Percentiles rank a stretch among this genome's conserved stretches.
These are phyloP conservation scores for Machimus rusticus DNA, from an alignment of 2,888 invertebrate species.

Conservation along the genomic window DNA sequence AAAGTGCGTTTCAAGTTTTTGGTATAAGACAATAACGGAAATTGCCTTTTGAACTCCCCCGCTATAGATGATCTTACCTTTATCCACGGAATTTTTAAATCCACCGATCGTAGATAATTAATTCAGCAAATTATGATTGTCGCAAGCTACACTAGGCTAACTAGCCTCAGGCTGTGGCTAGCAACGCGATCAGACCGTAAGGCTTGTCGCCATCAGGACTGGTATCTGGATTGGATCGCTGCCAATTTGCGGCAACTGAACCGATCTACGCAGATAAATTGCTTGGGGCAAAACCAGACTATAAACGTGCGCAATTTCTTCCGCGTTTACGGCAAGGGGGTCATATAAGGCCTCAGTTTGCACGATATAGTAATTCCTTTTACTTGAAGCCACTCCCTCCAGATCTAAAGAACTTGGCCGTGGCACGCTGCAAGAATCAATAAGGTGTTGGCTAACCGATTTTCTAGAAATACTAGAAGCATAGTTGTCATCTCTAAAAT, in stretches of 20 bases:
- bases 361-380: neutral
- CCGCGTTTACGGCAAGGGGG: neutral
- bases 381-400: neutral
- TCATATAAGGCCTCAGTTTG: neutral
- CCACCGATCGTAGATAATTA: neutral
- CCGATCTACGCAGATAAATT: neutral
- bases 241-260: neutral
- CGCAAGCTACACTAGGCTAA: neutral
- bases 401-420: neutral
- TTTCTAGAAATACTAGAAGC: neutral
- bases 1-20: neutral
- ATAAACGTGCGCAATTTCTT: neutral
- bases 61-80: neutral
- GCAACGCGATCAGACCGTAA: neutral
- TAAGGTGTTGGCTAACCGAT: neutral
- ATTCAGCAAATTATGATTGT: neutral
- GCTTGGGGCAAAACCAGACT: neutral
- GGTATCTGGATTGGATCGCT: neutral
- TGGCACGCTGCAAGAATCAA: neutral
- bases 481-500: neutral
- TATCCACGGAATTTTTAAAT: neutral
- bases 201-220: neutral
- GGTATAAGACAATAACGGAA: neutral
- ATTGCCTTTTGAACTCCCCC: neutral
- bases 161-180: neutral